Evolutionary conservation across 2,113 vertebrate genomes (phyloP), one percentile per base, ranked within the genome.

Genomic region (Coreoperca whiteheadi): DNA sequence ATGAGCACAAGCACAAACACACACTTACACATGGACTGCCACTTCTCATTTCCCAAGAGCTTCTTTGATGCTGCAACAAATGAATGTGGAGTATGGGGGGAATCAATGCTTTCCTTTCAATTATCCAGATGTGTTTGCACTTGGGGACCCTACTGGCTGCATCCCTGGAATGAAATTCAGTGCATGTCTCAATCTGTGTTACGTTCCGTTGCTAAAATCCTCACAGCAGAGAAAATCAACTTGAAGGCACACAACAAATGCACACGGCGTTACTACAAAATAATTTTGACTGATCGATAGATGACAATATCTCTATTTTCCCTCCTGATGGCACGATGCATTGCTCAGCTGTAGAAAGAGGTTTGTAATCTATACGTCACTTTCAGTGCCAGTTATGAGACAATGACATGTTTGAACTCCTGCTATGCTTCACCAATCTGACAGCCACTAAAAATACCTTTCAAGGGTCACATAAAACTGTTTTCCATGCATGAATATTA

Each of bases 61-160:
- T 76, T 51, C 51, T 89, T 87, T 89, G 73, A 87, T 74, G 39
- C 51, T 18, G 69, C 66, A 79, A 81, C 74, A 90, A 88, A 87
- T 81, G 37, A 82, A 68, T 23, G 53, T 67, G 8, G 25, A 50
- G 30, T n/a, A 43, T 60, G 8, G 34, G 56, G 61, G 46, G 21
- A 30, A 61, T 72, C 4, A 32, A 28, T 28, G 53, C 53, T 77
- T 84, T 77, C 51, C 80, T 69, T 77, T 83, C 64, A 86, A 74
- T 87, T 84, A 86, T 80, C 39, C 39, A 50, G 39, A 70, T 68
- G 41, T 56, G 43, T 84, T 77, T 86, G 82, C 73, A 59, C 73
- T 15, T 70, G 51, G 77, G 37, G 74, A 61, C n/a, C 2, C 34
- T n/a, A 64, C 50, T 71, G 61, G 75, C 57, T 74, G 61, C 46